Conservation (phyloP, 2,888 invertebrate genomes). For the Idaea aversata region DNA sequence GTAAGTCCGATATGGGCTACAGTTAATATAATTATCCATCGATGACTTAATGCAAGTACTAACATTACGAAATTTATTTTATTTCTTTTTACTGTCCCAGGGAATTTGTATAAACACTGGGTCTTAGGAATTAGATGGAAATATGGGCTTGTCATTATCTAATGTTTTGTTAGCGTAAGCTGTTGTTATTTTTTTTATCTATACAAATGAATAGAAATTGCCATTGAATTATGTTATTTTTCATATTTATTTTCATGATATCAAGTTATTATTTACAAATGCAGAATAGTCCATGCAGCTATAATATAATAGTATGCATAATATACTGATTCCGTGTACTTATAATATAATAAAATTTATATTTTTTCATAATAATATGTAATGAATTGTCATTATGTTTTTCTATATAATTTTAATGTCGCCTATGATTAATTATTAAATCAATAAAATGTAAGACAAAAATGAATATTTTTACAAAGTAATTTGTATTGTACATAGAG, state of each 20-base stretch:
- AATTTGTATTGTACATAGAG: slow-evolving; percentile 80
- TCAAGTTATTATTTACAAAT: slow-evolving; percentile 41
- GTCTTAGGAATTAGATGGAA: slow-evolving; percentile 18
- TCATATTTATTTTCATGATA: slow-evolving; percentile 44
- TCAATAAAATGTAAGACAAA: slow-evolving; percentile 77
- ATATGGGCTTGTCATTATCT: slow-evolving; percentile 15
- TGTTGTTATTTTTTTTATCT: slow-evolving; percentile 42
- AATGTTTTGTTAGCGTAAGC: slow-evolving; percentile 33
- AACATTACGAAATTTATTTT: background rate
- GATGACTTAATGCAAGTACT: background rate
- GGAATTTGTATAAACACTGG: slow-evolving; percentile 26
- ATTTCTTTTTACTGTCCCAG: slow-evolving; percentile 21
- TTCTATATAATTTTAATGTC: slow-evolving; percentile 72
- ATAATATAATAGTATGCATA: slow-evolving; percentile 50
- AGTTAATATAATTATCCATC: background rate
- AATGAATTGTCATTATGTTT: slow-evolving; percentile 56
- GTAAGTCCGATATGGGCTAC: background rate
- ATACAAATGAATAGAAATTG: slow-evolving; percentile 43
- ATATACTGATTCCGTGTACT: slow-evolving; percentile 65
- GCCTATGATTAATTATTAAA: slow-evolving; percentile 73
- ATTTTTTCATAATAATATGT: slow-evolving; percentile 64
- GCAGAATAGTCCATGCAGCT: slow-evolving; percentile 45
- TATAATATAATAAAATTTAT: slow-evolving; percentile 69
- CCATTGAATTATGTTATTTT: slow-evolving; percentile 51
- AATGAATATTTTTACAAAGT: slow-evolving; percentile 80